Evolutionary conservation across 2,797 vertebrate genomes (phyloP), one percentile per base, ranked within the genome.

Genomic region (Iguana delicatissima): DNA sequence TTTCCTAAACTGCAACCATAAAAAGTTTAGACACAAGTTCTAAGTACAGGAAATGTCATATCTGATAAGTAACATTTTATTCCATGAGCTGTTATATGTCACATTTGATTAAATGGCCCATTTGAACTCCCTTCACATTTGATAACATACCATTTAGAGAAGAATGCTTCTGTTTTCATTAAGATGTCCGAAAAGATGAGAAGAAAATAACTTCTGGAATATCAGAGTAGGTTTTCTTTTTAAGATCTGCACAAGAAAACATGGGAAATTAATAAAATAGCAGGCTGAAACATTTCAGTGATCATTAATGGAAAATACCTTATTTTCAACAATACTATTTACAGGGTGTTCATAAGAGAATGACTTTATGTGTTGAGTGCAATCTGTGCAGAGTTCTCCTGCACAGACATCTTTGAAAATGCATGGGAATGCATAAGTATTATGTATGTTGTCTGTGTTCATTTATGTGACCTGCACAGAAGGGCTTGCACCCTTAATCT

Each of bases 81-180:
- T 85, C 67, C 64, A 46, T 52, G 90, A 57, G n/a, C 84, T 85
- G 9, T 16, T 0, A 88, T 89, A 86, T 88, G 14, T 22, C 84
- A 73, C 0, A 87, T 91, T 91, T 76, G 80, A 72, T 90, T 81
- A 79, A 18, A 2, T 80, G 38, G 6, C 52, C 67, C 69, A 1
- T 59, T 59, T 24, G 59, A 84, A 92, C 85, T 91, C 83, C 91
- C 89, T 77, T 91, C 29, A 92, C 50, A 50, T 72, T 52, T 85
- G 74, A 57, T 89, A 69, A 89, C 91, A 57, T 85, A 88, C 77
- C 55, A 67, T 64, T 92, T 90, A 85, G 90, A 91, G 92, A 95
- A 76, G 32, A 22, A 9, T 74, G 50, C 74, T 14, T 91, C 35
- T 14, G 3, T 38, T 64, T 90, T 55, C 35, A 26, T 18, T 35